Conservation (phyloP, 1,140 invertebrate species). For the Drosophila neocordata region DNA sequence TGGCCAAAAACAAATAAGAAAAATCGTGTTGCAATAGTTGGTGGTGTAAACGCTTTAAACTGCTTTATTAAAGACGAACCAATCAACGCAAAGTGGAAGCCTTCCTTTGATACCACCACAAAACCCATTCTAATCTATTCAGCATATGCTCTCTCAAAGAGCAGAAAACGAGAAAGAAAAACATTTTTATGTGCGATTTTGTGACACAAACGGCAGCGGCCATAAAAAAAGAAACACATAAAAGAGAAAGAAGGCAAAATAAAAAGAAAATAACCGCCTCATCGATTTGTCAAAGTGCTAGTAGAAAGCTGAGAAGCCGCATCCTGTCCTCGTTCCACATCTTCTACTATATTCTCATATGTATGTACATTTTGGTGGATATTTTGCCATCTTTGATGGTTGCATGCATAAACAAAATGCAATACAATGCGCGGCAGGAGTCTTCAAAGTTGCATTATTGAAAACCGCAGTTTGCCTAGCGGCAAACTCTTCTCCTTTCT, state of each 20-base stretch:
- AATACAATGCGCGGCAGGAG: slow-evolving; percentile 67
- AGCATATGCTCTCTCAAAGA: slow-evolving; percentile 38
- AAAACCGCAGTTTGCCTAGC: slow-evolving; percentile 53
- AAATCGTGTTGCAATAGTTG: no score
- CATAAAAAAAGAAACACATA: slow-evolving; percentile 54
- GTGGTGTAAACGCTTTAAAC: no score
- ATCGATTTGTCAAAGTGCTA: slow-evolving; percentile 52
- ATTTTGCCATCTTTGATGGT: slow-evolving; percentile 60
- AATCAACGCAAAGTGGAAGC: slow-evolving; percentile 32
- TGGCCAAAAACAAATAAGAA: neutral
- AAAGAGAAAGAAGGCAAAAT: slow-evolving; percentile 18
- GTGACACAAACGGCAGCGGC: slow-evolving; percentile 27
- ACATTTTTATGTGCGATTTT: slow-evolving; percentile 50
- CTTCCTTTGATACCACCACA: slow-evolving; percentile 6
- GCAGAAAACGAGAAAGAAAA: no score
- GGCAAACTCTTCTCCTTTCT: neutral
- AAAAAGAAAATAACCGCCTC: slow-evolving; percentile 16
- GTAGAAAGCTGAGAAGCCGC: neutral
- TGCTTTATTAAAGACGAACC: neutral
- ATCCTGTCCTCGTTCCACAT: neutral
- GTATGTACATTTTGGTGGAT: slow-evolving; percentile 21
- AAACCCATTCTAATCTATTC: slow-evolving; percentile 28
- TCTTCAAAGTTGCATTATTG: slow-evolving; percentile 73
- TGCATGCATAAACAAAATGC: slow-evolving; percentile 78
- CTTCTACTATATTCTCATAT: slow-evolving; percentile 7